phyloP scores from a whole-genome alignment of 2,113 vertebrate genomes.

The Zapornia atra region DNA sequence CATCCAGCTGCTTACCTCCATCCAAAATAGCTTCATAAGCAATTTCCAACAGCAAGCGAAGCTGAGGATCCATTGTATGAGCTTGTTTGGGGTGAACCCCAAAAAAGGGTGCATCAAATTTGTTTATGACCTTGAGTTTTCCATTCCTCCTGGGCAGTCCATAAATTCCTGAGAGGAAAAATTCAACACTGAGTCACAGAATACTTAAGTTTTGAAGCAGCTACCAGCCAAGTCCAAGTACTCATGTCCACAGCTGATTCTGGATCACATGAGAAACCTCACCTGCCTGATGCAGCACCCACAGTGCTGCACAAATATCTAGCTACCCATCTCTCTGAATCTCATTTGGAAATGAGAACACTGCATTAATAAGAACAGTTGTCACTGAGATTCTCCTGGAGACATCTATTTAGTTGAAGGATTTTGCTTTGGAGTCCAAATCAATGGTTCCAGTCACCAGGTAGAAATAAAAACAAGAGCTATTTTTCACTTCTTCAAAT shows the following conservation, averaged over 20 bases:
- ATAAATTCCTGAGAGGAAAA: conserved; percentile 82
- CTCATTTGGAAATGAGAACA: neutral
- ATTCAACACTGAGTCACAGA: neutral
- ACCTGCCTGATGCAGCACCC: neutral
- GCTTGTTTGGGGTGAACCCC: conserved; percentile 93
- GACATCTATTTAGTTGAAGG: neutral
- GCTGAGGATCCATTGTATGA: conserved; percentile 96
- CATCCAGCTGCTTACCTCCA: conserved; percentile 79
- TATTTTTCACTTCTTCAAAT: neutral
- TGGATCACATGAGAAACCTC: neutral
- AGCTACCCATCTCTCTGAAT: neutral
- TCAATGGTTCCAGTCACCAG: neutral
- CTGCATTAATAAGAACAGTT: neutral
- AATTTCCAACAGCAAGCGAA: conserved; percentile 90
- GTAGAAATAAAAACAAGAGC: neutral
- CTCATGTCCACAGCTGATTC: neutral
- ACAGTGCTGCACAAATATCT: neutral
- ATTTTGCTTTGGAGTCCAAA: neutral
- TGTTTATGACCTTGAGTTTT: conserved; percentile 93
- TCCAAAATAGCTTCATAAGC: conserved; percentile 94
- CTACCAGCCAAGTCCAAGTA: neutral
- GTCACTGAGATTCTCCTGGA: neutral
- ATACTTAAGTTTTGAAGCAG: neutral
- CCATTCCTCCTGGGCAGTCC: conserved; percentile 90
- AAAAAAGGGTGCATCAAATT: conserved; percentile 93